phyloP scores from a whole-genome alignment of 2,113 vertebrate genomes.

The Planiliza haematocheilus region DNA sequence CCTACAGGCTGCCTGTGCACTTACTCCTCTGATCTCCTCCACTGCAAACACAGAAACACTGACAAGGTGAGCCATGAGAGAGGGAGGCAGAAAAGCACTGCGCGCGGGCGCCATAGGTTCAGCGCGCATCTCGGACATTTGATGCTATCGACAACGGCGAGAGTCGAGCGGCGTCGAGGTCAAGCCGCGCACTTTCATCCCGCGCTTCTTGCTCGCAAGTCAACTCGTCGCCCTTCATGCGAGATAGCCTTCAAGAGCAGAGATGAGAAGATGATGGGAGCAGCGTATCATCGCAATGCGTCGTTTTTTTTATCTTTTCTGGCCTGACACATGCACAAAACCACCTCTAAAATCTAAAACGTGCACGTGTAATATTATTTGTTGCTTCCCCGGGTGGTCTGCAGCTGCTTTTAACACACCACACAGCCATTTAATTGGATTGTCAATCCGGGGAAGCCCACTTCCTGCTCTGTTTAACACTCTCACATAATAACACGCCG shows the following conservation, averaged over 20 bases:
- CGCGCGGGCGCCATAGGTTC: background rate
- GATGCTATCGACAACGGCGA: conserved; percentile 4
- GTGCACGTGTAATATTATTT: conserved; percentile 42
- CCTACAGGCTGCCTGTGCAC: conserved; percentile 58
- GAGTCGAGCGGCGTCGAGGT: conserved; percentile 55
- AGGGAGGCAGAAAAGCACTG: background rate
- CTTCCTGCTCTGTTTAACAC: conserved; percentile 63
- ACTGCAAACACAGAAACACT: conserved; percentile 42
- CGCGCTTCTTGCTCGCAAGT: background rate
- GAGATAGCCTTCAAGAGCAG: conserved; percentile 1
- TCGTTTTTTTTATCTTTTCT: background rate
- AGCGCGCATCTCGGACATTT: background rate
- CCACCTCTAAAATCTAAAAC: conserved; percentile 6
- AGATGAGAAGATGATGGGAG: conserved; percentile 31
- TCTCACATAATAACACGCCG: conserved; percentile 33
- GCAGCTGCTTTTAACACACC: conserved; percentile 55
- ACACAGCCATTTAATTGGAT: conserved; percentile 76
- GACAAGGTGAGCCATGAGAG: conserved; percentile 27
- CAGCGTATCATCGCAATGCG: background rate
- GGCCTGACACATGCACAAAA: conserved; percentile 18
- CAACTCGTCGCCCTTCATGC: conserved; percentile 32
- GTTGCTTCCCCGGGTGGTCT: conserved; percentile 61
- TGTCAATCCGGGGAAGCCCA: conserved; percentile 75
- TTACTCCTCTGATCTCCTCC: conserved; percentile 66
- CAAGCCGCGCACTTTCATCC: conserved; percentile 50